Percentiles rank a stretch among this genome's conserved stretches.
Evolutionary conservation across 2,797 vertebrate species (phyloP).

Genomic region (Manis pentadactyla): DNA sequence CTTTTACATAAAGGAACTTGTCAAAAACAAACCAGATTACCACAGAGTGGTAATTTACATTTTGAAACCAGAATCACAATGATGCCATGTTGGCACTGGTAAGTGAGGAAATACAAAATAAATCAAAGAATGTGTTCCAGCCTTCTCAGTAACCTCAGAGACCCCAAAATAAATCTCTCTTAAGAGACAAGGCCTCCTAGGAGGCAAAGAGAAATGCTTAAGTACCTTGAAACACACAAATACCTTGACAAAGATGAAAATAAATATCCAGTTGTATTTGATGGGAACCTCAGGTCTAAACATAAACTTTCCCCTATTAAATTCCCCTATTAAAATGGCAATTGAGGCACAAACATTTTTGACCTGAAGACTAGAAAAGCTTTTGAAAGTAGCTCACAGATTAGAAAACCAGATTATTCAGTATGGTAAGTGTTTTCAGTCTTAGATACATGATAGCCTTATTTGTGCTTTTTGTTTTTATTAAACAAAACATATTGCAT

Average conservation of each 20-base stretch:
- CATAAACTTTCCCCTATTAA: not conserved
- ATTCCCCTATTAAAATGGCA: slow-evolving; percentile 9
- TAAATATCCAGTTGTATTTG: not conserved
- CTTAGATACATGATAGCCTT: not conserved
- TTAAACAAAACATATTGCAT: not conserved
- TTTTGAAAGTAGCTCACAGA: not conserved
- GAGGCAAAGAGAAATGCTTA: not conserved
- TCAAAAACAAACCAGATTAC: not conserved
- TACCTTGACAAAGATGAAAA: not conserved
- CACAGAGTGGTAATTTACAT: not conserved
- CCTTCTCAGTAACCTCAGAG: not conserved
- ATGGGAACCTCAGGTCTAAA: not conserved
- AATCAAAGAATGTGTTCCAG: not conserved
- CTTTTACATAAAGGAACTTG: not conserved
- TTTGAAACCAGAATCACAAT: not conserved
- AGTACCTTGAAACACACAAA: not conserved
- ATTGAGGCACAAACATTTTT: slow-evolving; percentile 1
- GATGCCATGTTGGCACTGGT: not conserved
- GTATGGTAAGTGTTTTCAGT: not conserved
- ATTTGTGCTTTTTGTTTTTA: not conserved
- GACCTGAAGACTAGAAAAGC: not conserved
- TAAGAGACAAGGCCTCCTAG: not conserved
- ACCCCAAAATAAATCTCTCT: not conserved
- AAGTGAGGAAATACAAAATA: not conserved
- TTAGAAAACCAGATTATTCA: not conserved